Base-by-base conservation (phyloP, 2,797 vertebrate species). In the Phyllotis vaccarum region DNA sequence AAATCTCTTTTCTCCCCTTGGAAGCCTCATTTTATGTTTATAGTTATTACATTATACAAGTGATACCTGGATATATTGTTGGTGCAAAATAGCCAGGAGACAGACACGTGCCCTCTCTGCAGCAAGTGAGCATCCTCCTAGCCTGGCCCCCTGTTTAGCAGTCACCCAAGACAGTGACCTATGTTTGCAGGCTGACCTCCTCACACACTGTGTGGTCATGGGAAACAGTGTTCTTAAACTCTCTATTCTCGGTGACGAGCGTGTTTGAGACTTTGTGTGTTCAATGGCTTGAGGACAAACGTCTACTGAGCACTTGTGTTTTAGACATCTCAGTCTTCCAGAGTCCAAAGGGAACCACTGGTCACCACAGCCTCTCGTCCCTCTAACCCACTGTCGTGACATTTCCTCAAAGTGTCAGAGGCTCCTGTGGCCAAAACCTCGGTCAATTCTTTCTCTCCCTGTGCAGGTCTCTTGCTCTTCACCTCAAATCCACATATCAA, bases 1-100 rank as follows among this genome's bases (percentile, higher is more conserved):
- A 95, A 89, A 86, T 82, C 92, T 93, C 81, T 43, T 37, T 22
- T 60, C 24, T 86, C 37, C 31, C 19, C 78, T 54, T 80, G 46
- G 79, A 40, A 34, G 22, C 46, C 85, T 94, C 82, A 6, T 70
- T 92, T 72, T 46, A 31, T 54, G 64, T 87, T 72, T 40, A 24
- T 9, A 40, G 74, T 86, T 86, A 60, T 79, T 94, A 49, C 49
- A 60, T 43, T 54, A n/a, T 22, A 43, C 72, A 66, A 56, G 49
- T 11, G 64, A 60, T 27, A 56, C 78, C 86, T 62, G 78, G 68
- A 19, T n/a, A 6, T 49, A n/a, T 29, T 56, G 58, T 95, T 56
- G 21, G 21, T 56, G 13, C 27, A 40, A 92, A 64, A 34, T 3
- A 64, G 78, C 40, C 49, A 64, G 49, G n/a, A 1, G 27, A 27